A percentile compares a stretch with the other conserved stretches of the same genome.
phyloP scores from a whole-genome alignment of 2,113 vertebrate species.

The Zootoca vivipara region DNA sequence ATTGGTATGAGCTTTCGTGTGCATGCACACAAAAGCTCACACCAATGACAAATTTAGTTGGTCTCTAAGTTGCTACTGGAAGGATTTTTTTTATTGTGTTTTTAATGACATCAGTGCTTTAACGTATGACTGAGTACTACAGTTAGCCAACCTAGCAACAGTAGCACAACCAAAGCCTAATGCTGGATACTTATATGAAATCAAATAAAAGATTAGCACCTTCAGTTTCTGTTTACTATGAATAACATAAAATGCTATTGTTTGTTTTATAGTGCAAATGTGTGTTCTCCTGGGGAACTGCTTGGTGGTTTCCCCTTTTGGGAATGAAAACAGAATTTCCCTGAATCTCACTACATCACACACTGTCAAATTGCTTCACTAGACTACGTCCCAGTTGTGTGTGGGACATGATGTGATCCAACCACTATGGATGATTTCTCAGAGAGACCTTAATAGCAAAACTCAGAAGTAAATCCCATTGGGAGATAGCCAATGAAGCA shows the following conservation, averaged over 20 bases:
- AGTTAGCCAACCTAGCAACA: conserved; percentile 17
- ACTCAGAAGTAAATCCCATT: not conserved
- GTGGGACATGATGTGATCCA: not conserved
- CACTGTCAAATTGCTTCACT: not conserved
- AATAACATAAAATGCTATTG: not conserved
- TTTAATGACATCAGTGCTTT: not conserved
- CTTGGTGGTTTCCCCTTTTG: too few species aligned
- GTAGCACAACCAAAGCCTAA: not conserved
- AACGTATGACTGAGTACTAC: not conserved
- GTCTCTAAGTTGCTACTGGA: too few species aligned
- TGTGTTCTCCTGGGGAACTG: not conserved
- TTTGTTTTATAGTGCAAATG: conserved; percentile 26
- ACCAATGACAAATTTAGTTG: too few species aligned
- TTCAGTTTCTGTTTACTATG: not conserved
- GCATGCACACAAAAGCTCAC: too few species aligned
- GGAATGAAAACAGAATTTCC: not conserved
- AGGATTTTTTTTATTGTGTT: too few species aligned
- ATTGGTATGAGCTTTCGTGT: too few species aligned
- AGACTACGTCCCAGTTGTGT: not conserved
- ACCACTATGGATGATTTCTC: not conserved
- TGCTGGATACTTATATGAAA: conserved; percentile 4
- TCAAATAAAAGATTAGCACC: conserved; percentile 1
- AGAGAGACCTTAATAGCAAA: not conserved
- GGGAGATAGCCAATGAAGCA: too few species aligned
- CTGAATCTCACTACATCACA: not conserved